Base-by-base conservation (phyloP, 2,797 vertebrate species). In the Notolabrus celidotus region DNA sequence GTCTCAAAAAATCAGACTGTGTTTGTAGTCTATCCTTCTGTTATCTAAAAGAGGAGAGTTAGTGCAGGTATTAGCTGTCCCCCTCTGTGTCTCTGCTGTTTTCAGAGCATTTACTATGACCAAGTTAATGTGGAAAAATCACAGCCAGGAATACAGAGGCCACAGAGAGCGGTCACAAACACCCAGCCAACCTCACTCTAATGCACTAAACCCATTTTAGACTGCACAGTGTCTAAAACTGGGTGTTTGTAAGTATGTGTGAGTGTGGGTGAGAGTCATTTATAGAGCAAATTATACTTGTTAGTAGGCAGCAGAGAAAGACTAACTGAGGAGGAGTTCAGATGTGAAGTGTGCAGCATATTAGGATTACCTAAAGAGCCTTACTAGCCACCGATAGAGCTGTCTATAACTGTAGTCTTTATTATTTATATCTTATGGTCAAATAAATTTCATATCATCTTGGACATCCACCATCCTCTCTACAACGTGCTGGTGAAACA, bases 71-170 rank as follows among this genome's bases (percentile, higher is more conserved):
- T 60, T 39, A 54, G 62, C 23, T 0, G 17, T 9, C 57, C 39
- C 39, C 1, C 3, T 41, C 19, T 12, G 38, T 66, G 34, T 53
- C 47, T 67, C 38, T 68, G 54, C 55, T 65, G 56, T 45, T 71
- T 62, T 23, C 31, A 16, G 29, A 31, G 47, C 41, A 59, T 68
- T 78, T 67, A 66, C 62, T 69, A 31, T 62, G 34, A 64, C 42
- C 2, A 19, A 33, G 38, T 57, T 82, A 69, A 84, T 80, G 83
- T 79, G 80, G 81, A 86, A 86, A 86, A 82, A 77, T 36, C 54
- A 58, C 68, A 50, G 65, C 46, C 42, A 20, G 53, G 49, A 75
- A 71, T 67, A 61, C 45, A 79, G 71, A 4, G 14, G 42, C 17
- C 51, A 34, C 17, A 50, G 34, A 70, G 65, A 42, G 11, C 2